Base-by-base conservation (phyloP, 1,140 invertebrate species). In the Procambarus virginalis region DNA sequence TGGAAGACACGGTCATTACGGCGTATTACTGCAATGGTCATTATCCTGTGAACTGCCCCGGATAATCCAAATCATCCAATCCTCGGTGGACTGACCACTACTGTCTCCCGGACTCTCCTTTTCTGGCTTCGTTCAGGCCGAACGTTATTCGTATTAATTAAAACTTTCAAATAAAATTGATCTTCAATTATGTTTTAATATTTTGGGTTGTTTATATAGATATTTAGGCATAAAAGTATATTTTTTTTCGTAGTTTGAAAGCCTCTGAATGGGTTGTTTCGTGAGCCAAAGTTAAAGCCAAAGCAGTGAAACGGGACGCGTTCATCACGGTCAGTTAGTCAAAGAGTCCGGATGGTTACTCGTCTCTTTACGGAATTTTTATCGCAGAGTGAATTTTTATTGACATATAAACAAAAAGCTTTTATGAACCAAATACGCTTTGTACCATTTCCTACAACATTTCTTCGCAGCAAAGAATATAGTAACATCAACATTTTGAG, bases 1-100 rank as follows among this genome's bases (percentile, higher is more conserved):
- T 12, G 70, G 86, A 22, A 45, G 70, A 78, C 58, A 51, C 46
- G 87, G 81, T 84, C 87, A 89, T 89, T 89, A 89, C 73, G 82
- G 45, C 87, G 87, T 84, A 89, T 89, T 89, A 89, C 87, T 46
- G 87, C 87, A 89, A 84, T 89, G 87, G 87, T 89, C 87, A 89
- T 89, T 89, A 89, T 89, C 87, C 82, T 84, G 87, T 89, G 87
- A 84, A 84, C 81, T 84, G 82, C 87, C 81, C 82, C 87, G 87
- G 76, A 84, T 77, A 84, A 86, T 86, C 70, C 81, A 78, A 76
- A 89, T 84, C 82, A 84, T 77, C 87, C 87, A 83, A 89, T 89
- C 81, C 82, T 46, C 73, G 48, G 49, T 34, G 20, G 73, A 70
- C 87, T 89, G 87, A 89, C 87, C 87, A 77, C 80, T 75, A 89